Evolutionary conservation across 2,888 invertebrate species (phyloP), one percentile per base, ranked within the genome.

Genomic region (Celastrina argiolus): DNA sequence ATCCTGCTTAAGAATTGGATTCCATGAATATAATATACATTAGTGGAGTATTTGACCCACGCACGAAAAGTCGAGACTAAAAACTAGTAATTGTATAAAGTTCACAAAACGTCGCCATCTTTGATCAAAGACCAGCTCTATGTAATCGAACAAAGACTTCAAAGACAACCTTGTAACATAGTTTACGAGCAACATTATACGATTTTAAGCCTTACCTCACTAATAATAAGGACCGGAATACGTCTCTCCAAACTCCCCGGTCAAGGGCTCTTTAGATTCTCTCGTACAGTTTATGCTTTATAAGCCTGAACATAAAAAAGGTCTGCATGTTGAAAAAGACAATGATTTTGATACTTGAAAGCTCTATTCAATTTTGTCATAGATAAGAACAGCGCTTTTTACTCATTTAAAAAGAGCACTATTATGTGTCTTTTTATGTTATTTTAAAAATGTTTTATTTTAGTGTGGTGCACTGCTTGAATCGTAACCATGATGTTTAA

Each of bases 141-240:
- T 61, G 39, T 39, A 61, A 61, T 61, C 61, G 34, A 61, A 61
- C 61, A 61, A 61, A 61, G 61, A 61, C 61, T 36, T 61, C 39
- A 36, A 36, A 59, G 59, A 59, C 34, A 61, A 22, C 36, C 61
- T 39, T 61, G 61, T 61, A 36, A 39, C 34, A 61, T 61, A 61
- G 61, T 36, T 56, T 36, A n/a, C 18, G 12, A 22, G 14, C 39
- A 12, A 6, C 22, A 12, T 22, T 36, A 22, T 18, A 6, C 22
- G 22, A 61, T 18, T 36, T 39, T 36, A 36, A 34, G 22, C 14
- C 51, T 14, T 51, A 14, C 22, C 12, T 4, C 22, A 26, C 26
- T 51, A 26, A 26, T 26, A 2, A 51, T 51, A 51, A 51, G 51
- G 22, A 51, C 51, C 22, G 14, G 22, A 51, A 51, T 26, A 26